Conservation (phyloP, 2,888 invertebrate genomes). For the Urechis unicinctus region DNA sequence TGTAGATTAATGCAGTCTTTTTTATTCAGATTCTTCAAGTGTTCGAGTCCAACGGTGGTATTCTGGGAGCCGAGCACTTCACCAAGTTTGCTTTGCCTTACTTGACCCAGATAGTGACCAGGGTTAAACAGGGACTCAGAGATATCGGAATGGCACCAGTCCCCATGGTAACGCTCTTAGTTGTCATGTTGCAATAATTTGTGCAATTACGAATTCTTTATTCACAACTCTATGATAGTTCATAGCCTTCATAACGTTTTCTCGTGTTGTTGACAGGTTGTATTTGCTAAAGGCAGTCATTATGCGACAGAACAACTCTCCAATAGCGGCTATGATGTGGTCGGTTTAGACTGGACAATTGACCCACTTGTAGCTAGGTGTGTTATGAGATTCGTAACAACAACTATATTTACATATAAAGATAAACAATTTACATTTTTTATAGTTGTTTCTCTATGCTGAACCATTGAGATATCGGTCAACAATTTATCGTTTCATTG, state of each 20-base stretch:
- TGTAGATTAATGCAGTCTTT: too few species aligned
- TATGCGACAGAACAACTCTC: background rate
- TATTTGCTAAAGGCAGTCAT: background rate
- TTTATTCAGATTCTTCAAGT: background rate
- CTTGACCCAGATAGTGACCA: background rate
- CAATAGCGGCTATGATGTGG: background rate
- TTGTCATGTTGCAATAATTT: too few species aligned
- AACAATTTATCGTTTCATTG: too few species aligned
- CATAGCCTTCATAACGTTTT: background rate
- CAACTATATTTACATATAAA: too few species aligned
- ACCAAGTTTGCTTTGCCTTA: background rate
- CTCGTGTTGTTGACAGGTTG: background rate
- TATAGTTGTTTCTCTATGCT: too few species aligned
- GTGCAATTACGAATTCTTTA: too few species aligned
- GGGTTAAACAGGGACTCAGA: background rate
- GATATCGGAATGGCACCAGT: background rate
- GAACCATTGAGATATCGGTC: too few species aligned
- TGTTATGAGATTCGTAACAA: background rate
- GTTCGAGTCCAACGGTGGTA: background rate
- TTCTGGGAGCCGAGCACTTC: background rate
- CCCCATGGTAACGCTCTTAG: background rate
- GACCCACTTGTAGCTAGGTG: background rate
- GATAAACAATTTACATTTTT: too few species aligned
- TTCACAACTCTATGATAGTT: too few species aligned
- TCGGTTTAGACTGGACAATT: background rate